phyloP scores from a whole-genome alignment of 2,797 vertebrate species.

The Syndactyla subalaris region DNA sequence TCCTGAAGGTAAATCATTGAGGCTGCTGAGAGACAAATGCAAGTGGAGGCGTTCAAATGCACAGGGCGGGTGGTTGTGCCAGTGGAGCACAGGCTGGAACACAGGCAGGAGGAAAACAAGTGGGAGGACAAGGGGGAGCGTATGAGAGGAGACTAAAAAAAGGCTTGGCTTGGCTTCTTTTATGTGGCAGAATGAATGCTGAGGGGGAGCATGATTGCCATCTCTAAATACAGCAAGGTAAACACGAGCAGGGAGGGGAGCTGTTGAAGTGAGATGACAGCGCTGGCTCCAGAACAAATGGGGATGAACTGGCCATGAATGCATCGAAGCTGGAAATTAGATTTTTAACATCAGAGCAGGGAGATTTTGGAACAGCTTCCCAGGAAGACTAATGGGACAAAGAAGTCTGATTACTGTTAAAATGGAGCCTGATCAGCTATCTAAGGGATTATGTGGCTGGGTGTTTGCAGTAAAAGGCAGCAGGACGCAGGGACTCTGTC shows the following conservation, averaged over 20 bases:
- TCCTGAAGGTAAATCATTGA: background rate
- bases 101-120: background rate
- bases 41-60: background rate
- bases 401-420: constrained; percentile 49
- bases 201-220: constrained; percentile 58
- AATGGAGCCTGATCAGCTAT: constrained; percentile 39
- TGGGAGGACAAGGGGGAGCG: background rate
- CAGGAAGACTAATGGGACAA: constrained; percentile 45
- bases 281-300: constrained; percentile 51
- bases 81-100: background rate
- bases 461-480: background rate
- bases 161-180: constrained; percentile 47
- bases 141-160: background rate
- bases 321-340: constrained; percentile 49
- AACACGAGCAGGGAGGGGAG: constrained; percentile 56
- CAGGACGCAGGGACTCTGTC: background rate
- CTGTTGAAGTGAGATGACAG: constrained; percentile 41
- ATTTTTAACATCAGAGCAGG: constrained; percentile 44
- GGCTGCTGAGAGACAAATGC: background rate
- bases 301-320: constrained; percentile 46
- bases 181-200: constrained; percentile 2
- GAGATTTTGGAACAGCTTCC: constrained; percentile 46
- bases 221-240: constrained; percentile 44
- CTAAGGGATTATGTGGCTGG: background rate
- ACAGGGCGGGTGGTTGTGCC: background rate